Conservation (phyloP, 1,140 invertebrate genomes). For the Neodiprion fabricii region DNA sequence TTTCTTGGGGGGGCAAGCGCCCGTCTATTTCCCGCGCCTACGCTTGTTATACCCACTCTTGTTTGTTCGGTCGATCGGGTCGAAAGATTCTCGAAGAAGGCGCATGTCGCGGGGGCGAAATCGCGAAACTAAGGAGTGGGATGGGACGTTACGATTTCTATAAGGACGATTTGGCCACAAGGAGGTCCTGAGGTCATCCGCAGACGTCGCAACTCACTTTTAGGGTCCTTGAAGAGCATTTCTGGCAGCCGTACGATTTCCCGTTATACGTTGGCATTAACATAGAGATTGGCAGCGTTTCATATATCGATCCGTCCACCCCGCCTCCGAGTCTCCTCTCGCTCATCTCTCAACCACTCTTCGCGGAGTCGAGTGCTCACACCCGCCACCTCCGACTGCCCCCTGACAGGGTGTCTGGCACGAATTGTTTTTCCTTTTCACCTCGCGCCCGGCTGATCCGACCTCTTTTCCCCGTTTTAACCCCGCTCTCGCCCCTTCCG, state of each 20-base stretch:
- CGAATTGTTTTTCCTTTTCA: conserved; percentile 5
- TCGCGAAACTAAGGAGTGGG: too few relatives aligned
- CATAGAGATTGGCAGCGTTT: conserved; percentile 62
- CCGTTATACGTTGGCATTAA: conserved; percentile 49
- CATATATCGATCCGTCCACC: conserved; percentile 57
- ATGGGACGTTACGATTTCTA: not conserved
- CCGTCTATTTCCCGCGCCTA: too few relatives aligned
- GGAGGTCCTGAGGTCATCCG: conserved; percentile 57
- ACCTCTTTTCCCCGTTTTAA: not conserved
- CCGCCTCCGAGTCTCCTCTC: not conserved
- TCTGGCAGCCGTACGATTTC: conserved; percentile 37
- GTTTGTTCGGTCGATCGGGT: too few relatives aligned
- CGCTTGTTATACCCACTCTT: too few relatives aligned
- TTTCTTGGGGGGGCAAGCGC: too few relatives aligned
- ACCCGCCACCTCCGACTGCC: not conserved
- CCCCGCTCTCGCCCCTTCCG: not conserved
- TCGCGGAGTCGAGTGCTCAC: not conserved
- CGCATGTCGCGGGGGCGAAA: too few relatives aligned
- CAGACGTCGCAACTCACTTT: conserved; percentile 65
- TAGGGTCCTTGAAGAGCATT: conserved; percentile 52
- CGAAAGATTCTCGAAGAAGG: too few relatives aligned
- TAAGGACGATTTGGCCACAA: conserved; percentile 33
- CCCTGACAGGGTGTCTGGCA: not conserved
- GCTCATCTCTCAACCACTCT: not conserved
- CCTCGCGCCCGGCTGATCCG: not conserved